Conservation (phyloP, 2,113 vertebrate species). For the Patagioenas fasciata region DNA sequence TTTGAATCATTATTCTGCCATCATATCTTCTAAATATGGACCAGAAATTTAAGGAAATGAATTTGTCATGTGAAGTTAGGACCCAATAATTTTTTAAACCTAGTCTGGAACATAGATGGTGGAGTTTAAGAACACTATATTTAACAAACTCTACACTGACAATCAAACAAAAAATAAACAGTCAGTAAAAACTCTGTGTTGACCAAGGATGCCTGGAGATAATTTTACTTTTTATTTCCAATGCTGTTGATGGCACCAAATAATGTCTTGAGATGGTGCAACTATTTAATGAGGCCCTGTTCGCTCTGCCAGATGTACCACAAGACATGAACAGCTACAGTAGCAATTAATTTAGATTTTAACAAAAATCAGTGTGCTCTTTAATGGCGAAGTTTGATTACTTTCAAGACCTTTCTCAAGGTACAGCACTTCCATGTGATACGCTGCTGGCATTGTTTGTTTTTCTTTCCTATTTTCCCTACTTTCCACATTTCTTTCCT, state of each 20-base stretch:
- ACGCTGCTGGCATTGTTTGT: not conserved
- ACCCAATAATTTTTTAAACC: not conserved
- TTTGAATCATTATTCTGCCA: not conserved
- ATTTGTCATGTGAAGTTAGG: not conserved
- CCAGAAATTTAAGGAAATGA: not conserved
- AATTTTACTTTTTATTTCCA: not conserved
- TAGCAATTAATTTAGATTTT: not conserved
- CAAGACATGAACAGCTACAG: not conserved
- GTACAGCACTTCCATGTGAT: not conserved
- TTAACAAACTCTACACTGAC: not conserved
- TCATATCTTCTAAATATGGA: not conserved
- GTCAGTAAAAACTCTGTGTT: not conserved
- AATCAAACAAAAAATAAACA: not conserved
- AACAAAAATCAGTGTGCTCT: not conserved
- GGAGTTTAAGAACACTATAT: not conserved
- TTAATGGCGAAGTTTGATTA: not conserved
- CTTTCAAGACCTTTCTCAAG: not conserved
- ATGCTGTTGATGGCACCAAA: not conserved
- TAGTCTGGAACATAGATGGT: not conserved
- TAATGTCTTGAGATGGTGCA: not conserved
- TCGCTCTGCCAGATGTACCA: not conserved
- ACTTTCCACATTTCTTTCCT: rapidly evolving
- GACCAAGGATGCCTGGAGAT: not conserved
- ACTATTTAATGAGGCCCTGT: not conserved
- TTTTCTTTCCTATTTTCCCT: not conserved